A percentile compares a stretch with the other conserved stretches of the same genome.
These are phyloP conservation scores for Atrina japonica DNA, from an alignment of 2,888 invertebrate genomes.

Conservation along the genomic window DNA sequence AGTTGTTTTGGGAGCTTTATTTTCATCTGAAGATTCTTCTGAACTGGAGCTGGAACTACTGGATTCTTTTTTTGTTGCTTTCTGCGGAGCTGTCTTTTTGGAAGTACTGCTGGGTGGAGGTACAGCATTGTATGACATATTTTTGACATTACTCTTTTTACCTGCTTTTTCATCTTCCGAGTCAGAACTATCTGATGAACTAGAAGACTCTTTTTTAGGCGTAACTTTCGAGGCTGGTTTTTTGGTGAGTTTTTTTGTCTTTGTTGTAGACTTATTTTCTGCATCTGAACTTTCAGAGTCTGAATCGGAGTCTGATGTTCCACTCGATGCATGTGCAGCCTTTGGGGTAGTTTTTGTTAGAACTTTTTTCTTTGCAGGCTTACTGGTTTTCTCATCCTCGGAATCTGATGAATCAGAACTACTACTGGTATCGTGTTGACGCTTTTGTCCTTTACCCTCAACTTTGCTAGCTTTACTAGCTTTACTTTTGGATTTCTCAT, in stretches of 20 bases:
- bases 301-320: constrained; percentile 61
- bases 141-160: constrained; percentile 17
- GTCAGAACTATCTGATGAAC: constrained; percentile 14
- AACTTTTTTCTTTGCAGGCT: constrained; percentile 28
- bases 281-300: constrained; percentile 57
- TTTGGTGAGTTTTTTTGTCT: constrained; percentile 5
- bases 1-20: constrained; percentile 10
- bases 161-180: constrained; percentile 14
- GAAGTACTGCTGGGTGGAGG: constrained; percentile 54
- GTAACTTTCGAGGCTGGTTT: constrained; percentile 25
- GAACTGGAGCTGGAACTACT: constrained; percentile 23
- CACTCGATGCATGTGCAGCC: constrained; percentile 11
- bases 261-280: constrained; percentile 18
- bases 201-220: neutral
- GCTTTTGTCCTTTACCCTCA: no score
- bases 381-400: no score
- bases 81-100: neutral
- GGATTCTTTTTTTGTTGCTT: constrained; percentile 9
- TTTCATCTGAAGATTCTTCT: constrained; percentile 24
- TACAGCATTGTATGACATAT: constrained; percentile 44
- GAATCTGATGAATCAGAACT: constrained; percentile 40
- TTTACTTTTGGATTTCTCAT: no score
- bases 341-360: constrained; percentile 21
- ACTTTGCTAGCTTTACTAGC: no score
- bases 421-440: no score